A percentile compares a stretch with the other conserved stretches of the same genome.
phyloP scores from a whole-genome alignment of 2,888 invertebrate species.

The Drosophila testacea region DNA sequence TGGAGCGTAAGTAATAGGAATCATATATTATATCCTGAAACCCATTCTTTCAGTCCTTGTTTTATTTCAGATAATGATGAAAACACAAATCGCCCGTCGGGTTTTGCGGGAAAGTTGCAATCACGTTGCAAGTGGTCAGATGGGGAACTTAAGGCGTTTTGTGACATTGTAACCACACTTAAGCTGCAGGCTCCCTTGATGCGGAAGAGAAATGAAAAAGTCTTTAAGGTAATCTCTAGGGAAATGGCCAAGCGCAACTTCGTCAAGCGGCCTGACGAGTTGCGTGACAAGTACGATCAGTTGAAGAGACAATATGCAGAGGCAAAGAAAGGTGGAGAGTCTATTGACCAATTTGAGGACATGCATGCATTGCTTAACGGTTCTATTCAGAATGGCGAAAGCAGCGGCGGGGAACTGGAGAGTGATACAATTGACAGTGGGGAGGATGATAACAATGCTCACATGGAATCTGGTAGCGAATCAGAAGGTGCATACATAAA shows the following conservation, averaged over 20 bases:
- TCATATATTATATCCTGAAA: not conserved
- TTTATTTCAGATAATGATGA: conserved; percentile 21
- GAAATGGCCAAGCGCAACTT: conserved; percentile 50
- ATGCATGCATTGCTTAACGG: conserved; percentile 47
- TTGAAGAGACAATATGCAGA: conserved; percentile 49
- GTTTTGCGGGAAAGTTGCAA: not conserved
- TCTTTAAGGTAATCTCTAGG: conserved; percentile 51
- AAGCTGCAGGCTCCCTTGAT: conserved; percentile 53
- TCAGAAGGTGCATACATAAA: conserved; percentile 40
- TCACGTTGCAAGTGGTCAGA: conserved; percentile 52
- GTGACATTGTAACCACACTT: conserved; percentile 38
- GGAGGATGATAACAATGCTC: conserved; percentile 41
- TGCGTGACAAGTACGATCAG: conserved; percentile 56
- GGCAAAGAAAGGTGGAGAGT: conserved; percentile 34
- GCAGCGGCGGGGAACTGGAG: conserved; percentile 24
- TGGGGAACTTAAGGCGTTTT: conserved; percentile 53
- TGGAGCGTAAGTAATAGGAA: conserved; percentile 31
- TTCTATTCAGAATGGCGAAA: conserved; percentile 5
- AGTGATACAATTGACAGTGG: conserved; percentile 44
- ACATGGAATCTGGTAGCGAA: conserved; percentile 42
- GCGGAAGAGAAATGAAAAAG: conserved; percentile 53
- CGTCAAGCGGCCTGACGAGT: conserved; percentile 55
- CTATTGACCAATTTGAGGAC: conserved; percentile 47
- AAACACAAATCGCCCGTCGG: not conserved
- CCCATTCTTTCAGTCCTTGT: too few species aligned